These are phyloP conservation scores for Centruroides sculpturatus DNA, from an alignment of 1,140 invertebrate species.

Conservation along the genomic window DNA sequence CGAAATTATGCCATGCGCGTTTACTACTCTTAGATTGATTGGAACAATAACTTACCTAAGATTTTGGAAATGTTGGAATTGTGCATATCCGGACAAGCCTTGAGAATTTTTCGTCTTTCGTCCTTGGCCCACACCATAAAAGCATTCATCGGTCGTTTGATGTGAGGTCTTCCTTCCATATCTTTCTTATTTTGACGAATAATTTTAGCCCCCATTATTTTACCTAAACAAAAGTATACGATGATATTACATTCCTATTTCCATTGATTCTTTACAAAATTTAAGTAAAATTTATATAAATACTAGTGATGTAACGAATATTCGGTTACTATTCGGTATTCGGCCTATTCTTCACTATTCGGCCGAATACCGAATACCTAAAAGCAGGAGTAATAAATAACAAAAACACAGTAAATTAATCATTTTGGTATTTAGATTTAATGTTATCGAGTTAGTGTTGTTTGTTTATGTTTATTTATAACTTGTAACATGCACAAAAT, in stretches of 20 bases:
- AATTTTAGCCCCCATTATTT: conserved; percentile 59
- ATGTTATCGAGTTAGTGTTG: too few relatives aligned
- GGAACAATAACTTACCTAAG: conserved; percentile 46
- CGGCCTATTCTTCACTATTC: too few relatives aligned
- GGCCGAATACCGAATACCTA: too few relatives aligned
- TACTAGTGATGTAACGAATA: too few relatives aligned
- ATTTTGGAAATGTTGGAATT: conserved; percentile 99
- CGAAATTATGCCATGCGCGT: too few relatives aligned
- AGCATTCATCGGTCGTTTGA: conserved; percentile 98
- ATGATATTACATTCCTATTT: background rate
- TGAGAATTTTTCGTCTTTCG: conserved; percentile 91
- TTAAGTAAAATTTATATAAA: background rate
- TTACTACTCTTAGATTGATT: too few relatives aligned
- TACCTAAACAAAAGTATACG: conserved; percentile 24
- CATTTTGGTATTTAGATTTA: too few relatives aligned
- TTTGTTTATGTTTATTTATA: too few relatives aligned
- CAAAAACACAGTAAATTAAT: too few relatives aligned
- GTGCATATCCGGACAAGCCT: conserved; percentile 99
- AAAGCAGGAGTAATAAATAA: too few relatives aligned
- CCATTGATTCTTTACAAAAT: background rate
- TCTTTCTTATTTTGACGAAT: conserved; percentile 74
- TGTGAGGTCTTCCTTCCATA: conserved; percentile 79
- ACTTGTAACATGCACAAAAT: too few relatives aligned
- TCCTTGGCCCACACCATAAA: conserved; percentile 99
- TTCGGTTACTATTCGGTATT: too few relatives aligned